Percentiles rank a stretch among this genome's conserved stretches.
These are phyloP conservation scores for Machimus rusticus DNA, from an alignment of 2,888 invertebrate species.

Conservation along the genomic window DNA sequence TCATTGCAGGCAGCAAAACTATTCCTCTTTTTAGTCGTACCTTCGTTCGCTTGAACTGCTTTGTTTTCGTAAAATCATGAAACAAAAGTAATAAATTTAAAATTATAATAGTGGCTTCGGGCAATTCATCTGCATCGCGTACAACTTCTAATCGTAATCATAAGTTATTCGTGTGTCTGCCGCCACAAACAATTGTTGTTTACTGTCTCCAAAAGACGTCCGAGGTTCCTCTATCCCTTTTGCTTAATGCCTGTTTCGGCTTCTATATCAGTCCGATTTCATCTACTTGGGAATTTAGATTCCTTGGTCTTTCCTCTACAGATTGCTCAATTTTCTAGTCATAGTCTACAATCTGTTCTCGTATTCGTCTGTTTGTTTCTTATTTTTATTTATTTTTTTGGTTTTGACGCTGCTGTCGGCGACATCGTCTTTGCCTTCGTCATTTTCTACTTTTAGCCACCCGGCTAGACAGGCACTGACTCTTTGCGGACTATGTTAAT, in stretches of 20 bases:
- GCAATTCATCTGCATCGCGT: background rate
- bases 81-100: background rate
- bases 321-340: conserved; percentile 5
- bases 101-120: background rate
- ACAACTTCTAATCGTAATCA: conserved; percentile 21
- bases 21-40: background rate
- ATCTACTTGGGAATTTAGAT: conserved; percentile 12
- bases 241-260: background rate
- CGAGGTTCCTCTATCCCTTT: background rate
- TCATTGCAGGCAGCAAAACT: background rate
- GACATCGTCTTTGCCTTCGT: conserved; percentile 30
- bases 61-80: conserved; percentile 12
- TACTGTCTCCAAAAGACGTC: background rate
- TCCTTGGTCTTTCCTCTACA: background rate
- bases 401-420: conserved; percentile 13
- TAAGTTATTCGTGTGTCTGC: background rate
- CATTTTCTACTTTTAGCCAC: conserved; percentile 18
- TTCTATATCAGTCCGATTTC: background rate
- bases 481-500: conserved; percentile 16
- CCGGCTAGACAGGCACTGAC: conserved; percentile 26
- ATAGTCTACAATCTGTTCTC: background rate
- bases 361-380: background rate
- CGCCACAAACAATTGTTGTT: conserved; percentile 18
- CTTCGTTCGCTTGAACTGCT: background rate
- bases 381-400: background rate